A percentile compares a stretch with the other conserved stretches of the same genome.
These are phyloP conservation scores for Bombus balteatus DNA, from an alignment of 1,140 invertebrate species.

Conservation along the genomic window DNA sequence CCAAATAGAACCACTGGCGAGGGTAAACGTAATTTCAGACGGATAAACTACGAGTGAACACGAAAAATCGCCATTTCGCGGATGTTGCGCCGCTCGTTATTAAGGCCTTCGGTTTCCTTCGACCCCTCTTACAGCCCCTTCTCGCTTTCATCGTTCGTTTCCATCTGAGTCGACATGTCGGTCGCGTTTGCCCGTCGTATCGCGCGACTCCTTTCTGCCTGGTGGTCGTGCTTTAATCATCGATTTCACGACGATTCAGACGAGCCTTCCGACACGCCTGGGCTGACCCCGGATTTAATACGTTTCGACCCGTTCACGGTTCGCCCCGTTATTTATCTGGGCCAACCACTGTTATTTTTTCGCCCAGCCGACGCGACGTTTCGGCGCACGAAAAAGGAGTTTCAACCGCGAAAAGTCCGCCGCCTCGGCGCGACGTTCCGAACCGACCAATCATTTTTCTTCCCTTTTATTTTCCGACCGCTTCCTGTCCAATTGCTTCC, in stretches of 20 bases:
- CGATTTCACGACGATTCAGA: constrained; percentile 63
- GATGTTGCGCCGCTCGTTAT: constrained; percentile 73
- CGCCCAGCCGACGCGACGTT: neutral
- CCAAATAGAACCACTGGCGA: constrained; percentile 60
- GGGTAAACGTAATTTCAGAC: constrained; percentile 75
- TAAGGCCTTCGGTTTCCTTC: constrained; percentile 65
- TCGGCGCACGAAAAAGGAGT: constrained; percentile 13
- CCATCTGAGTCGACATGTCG: constrained; percentile 21
- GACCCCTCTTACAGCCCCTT: constrained; percentile 30
- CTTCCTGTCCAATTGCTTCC: neutral
- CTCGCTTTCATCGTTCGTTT: constrained; percentile 16
- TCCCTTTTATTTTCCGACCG: neutral
- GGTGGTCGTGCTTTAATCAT: constrained; percentile 51
- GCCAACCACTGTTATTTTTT: constrained; percentile 29
- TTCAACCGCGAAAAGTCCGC: neutral
- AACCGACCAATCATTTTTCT: neutral
- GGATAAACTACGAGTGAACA: constrained; percentile 75
- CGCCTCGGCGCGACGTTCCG: neutral
- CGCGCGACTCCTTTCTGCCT: constrained; percentile 16
- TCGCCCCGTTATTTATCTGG: constrained; percentile 18
- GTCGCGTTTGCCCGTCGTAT: constrained; percentile 21
- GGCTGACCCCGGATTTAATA: constrained; percentile 47
- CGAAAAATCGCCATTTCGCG: constrained; percentile 79
- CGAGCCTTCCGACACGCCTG: constrained; percentile 49
- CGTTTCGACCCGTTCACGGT: constrained; percentile 44